Percentiles rank a stretch among this genome's conserved stretches.
Conservation (phyloP, 92 coral and sea anemone genomes). For the Heteractis magnifica region DNA sequence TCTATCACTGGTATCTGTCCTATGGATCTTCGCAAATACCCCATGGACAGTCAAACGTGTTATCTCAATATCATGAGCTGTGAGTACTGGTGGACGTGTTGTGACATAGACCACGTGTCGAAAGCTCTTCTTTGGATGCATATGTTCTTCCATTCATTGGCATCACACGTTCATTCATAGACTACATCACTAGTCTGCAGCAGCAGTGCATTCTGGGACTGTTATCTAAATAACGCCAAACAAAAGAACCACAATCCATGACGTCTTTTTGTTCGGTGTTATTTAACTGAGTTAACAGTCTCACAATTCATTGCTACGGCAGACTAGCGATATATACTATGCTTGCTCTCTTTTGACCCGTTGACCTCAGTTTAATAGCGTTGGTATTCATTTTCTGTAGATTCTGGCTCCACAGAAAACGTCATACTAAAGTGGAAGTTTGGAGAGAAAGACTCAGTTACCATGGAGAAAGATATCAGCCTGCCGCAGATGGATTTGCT, state of each 20-base stretch:
- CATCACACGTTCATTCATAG: too few relatives aligned
- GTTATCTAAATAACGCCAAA: too few relatives aligned
- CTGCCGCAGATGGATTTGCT: slow-evolving; percentile 72
- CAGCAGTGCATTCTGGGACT: too few relatives aligned
- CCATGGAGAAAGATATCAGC: slow-evolving; percentile 41
- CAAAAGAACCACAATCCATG: too few relatives aligned
- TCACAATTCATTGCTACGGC: too few relatives aligned
- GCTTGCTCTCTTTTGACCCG: too few relatives aligned
- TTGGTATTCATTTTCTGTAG: slow-evolving; percentile 7
- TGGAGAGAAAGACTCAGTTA: slow-evolving; percentile 53
- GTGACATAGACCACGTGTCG: too few relatives aligned
- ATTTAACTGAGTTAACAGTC: too few relatives aligned
- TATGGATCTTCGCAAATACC: slow-evolving; percentile 66
- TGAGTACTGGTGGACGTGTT: slow-evolving; percentile 23
- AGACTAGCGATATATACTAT: too few relatives aligned
- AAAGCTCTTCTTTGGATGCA: not conserved
- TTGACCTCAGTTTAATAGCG: not conserved
- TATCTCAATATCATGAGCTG: slow-evolving; percentile 60
- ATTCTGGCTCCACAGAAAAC: slow-evolving; percentile 47
- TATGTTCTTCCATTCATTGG: not conserved
- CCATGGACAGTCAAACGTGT: slow-evolving; percentile 63
- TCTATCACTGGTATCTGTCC: slow-evolving; percentile 67
- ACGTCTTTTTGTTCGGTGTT: too few relatives aligned
- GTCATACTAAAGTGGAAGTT: slow-evolving; percentile 53
- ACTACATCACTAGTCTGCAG: too few relatives aligned